Evolutionary conservation across 2,888 invertebrate genomes (phyloP).

Genomic region (Imbricaverruca yamaguchii): DNA sequence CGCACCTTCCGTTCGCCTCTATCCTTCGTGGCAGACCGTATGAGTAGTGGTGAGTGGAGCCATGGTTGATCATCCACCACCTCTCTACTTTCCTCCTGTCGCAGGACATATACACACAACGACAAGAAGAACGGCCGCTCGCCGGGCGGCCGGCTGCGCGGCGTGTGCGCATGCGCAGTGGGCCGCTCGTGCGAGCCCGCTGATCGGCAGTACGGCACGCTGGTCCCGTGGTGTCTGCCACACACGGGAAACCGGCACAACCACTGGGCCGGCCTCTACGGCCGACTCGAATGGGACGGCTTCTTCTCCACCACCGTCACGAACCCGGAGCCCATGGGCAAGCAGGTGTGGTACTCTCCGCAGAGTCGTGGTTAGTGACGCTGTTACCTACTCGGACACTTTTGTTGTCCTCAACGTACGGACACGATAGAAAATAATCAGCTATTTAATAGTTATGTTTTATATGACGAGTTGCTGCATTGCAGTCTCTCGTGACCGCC

Average conservation of each 20-base stretch:
- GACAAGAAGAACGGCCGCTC: conserved; percentile 50
- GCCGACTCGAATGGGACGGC: conserved; percentile 69
- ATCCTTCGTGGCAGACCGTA: no score
- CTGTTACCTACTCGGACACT: conserved; percentile 14
- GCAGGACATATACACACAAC: conserved; percentile 49
- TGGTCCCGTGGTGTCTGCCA: conserved; percentile 82
- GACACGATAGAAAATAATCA: not conserved
- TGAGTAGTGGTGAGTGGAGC: no score
- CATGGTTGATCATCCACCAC: no score
- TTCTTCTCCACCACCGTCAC: conserved; percentile 73
- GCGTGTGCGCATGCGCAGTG: conserved; percentile 66
- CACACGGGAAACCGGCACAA: conserved; percentile 79
- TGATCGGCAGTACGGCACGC: conserved; percentile 70
- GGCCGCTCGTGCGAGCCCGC: conserved; percentile 54
- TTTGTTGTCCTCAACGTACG: no score
- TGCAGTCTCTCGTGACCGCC: not conserved
- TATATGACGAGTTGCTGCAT: not conserved
- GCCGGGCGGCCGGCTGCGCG: conserved; percentile 50
- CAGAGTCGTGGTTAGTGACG: conserved; percentile 5
- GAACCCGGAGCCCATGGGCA: conserved; percentile 85
- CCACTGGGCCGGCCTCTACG: conserved; percentile 79
- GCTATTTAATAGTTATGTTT: not conserved
- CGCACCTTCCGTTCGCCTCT: no score
- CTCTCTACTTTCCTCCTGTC: no score
- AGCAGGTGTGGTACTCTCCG: conserved; percentile 51